Evolutionary conservation across 2,797 vertebrate species (phyloP).

Genomic region (Scolopax rusticola): DNA sequence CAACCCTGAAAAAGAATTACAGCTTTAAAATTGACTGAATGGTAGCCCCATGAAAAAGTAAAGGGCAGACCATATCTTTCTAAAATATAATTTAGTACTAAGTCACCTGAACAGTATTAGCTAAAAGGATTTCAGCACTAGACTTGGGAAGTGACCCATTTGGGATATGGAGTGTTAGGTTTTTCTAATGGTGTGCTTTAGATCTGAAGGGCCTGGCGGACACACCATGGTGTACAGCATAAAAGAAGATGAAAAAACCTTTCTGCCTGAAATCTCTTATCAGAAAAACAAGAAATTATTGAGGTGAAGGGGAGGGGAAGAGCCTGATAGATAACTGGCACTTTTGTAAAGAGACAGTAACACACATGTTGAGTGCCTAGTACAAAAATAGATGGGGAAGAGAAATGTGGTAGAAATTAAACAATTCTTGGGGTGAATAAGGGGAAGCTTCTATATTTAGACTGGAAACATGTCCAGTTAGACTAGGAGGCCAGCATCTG

Average conservation of each 20-base stretch:
- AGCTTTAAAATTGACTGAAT: constrained; percentile 65
- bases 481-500: background rate
- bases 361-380: background rate
- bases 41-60: constrained; percentile 74
- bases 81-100: constrained; percentile 75
- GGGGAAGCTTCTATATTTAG: background rate
- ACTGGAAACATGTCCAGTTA: background rate
- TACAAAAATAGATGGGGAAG: background rate
- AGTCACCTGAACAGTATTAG: constrained; percentile 73
- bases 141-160: constrained; percentile 67
- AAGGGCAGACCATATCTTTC: constrained; percentile 70
- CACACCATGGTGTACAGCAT: background rate
- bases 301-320: background rate
- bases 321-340: background rate
- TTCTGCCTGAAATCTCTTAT: constrained; percentile 35
- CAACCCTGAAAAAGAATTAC: constrained; percentile 66
- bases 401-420: background rate
- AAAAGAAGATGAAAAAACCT: constrained; percentile 11
- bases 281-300: constrained; percentile 47
- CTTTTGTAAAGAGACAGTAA: background rate
- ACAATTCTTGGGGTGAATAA: background rate
- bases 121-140: constrained; percentile 70
- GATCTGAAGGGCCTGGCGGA: constrained; percentile 35
- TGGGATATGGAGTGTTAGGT: constrained; percentile 62
- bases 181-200: constrained; percentile 55